Conservation (phyloP, 2,113 vertebrate species). For the Ornithorhynchus anatinus region DNA sequence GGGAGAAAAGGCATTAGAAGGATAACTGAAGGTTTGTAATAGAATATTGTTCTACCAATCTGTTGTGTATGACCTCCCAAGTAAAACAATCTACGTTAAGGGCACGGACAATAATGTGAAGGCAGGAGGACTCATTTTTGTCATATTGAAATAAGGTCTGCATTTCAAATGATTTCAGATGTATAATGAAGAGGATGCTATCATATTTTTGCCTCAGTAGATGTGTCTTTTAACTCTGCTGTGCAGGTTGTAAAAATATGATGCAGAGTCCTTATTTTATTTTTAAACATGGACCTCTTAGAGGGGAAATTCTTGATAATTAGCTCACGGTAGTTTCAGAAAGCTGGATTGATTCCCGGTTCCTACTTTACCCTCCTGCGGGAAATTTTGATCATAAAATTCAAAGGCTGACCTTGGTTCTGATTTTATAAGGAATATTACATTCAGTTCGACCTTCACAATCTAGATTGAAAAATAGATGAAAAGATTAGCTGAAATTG, state of each 20-base stretch:
- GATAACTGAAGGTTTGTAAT: not conserved
- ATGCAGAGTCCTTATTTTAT: not conserved
- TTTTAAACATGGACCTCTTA: constrained; percentile 10
- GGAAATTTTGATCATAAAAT: constrained; percentile 46
- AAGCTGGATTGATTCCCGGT: constrained; percentile 16
- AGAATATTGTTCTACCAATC: not conserved
- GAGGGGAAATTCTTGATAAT: constrained; percentile 17
- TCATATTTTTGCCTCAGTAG: not conserved
- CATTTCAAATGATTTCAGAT: not conserved
- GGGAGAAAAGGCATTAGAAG: not conserved
- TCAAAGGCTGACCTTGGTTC: constrained; percentile 48
- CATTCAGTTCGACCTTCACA: constrained; percentile 40
- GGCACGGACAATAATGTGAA: constrained; percentile 4
- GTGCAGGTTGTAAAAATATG: not conserved
- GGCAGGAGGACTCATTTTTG: not conserved
- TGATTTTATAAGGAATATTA: constrained; percentile 51
- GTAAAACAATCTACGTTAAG: not conserved
- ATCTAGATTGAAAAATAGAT: constrained; percentile 44
- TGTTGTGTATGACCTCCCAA: not conserved
- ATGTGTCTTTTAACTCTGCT: not conserved
- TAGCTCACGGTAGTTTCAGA: constrained; percentile 19
- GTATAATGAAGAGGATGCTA: not conserved
- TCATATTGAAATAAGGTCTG: not conserved
- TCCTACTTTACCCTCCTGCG: constrained; percentile 5
- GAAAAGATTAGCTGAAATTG: constrained; percentile 63